Evolutionary conservation across 2,113 vertebrate species (phyloP).

Genomic region (Syngnathoides biaculeatus): DNA sequence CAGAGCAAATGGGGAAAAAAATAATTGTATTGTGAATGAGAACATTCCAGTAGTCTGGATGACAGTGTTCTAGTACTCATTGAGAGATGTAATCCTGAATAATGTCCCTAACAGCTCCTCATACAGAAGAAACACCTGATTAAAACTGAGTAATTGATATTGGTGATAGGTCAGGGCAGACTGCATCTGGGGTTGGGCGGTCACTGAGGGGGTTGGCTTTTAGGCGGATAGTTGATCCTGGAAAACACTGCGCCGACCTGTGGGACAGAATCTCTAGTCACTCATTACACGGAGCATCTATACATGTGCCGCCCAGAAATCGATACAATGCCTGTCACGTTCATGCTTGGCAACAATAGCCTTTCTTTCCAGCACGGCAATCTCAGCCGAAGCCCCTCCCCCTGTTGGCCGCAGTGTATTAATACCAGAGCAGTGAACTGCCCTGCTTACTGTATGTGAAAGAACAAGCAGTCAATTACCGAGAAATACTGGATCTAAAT

Average conservation of each 20-base stretch:
- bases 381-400: background rate
- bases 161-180: background rate
- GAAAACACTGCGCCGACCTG: background rate
- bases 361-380: background rate
- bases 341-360: background rate
- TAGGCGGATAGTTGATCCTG: background rate
- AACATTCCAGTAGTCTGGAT: too few species aligned
- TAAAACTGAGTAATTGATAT: background rate
- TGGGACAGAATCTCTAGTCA: background rate
- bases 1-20: too few species aligned
- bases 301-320: background rate
- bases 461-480: slow-evolving; percentile 43
- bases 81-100: too few species aligned
- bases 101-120: too few species aligned
- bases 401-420: background rate
- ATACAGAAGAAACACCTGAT: too few species aligned
- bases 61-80: too few species aligned
- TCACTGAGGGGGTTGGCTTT: background rate
- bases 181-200: background rate
- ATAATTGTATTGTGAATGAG: too few species aligned
- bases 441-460: slow-evolving; percentile 2
- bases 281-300: background rate
- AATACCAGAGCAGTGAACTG: slow-evolving; percentile 5
- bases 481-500: slow-evolving; percentile 50
- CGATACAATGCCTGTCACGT: background rate